Evolutionary conservation across 2,797 vertebrate genomes (phyloP), one percentile per base, ranked within the genome.

Genomic region (Molossus molossus): DNA sequence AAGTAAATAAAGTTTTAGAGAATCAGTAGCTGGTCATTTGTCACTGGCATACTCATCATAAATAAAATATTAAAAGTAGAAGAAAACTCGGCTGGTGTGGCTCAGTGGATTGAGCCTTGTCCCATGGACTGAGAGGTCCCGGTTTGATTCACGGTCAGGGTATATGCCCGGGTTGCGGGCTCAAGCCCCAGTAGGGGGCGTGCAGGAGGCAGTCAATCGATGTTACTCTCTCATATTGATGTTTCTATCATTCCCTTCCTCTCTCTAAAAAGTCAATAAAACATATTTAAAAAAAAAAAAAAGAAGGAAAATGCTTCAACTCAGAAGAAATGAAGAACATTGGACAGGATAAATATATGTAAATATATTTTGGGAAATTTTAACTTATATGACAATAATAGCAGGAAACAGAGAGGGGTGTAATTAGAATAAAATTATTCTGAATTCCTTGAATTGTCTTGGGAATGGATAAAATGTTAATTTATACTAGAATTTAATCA

Each of bases 21-120:
- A 96, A 91, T 64, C 9, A 33, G 64, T 79, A 94, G 27, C 8
- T 82, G 69, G 81, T 45, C 81, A 23, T 81, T 33, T 81, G 21
- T 29, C 27, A 75, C 70, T 65, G 25, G 15, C 21, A 72, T n/a
- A 76, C 8, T 76, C 29, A 67, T 37, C 12, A 76, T 33, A 82
- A 77, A 77, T 37, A 5, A 87, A 82, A 91, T 65, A 87, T 50
- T 64, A 57, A 94, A 96, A 87, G 8, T 33, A 58, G n/a, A 82
- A 65, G n/a, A 21, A 45, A 45, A 6, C 40, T 6, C 40, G 6
- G 40, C 40, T 6, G 6, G 40, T 45, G 40, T 45, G 40, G 40
- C 40, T 45, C 40, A 45, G 40, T 45, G 40, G 40, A 33, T 45
- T 45, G 40, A 45, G 40, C 40, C 4, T 45, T 6, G 40, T 5